Base-by-base conservation (phyloP, 35 echinoderm and acorn worm genomes). In the Amphiura filiformis region DNA sequence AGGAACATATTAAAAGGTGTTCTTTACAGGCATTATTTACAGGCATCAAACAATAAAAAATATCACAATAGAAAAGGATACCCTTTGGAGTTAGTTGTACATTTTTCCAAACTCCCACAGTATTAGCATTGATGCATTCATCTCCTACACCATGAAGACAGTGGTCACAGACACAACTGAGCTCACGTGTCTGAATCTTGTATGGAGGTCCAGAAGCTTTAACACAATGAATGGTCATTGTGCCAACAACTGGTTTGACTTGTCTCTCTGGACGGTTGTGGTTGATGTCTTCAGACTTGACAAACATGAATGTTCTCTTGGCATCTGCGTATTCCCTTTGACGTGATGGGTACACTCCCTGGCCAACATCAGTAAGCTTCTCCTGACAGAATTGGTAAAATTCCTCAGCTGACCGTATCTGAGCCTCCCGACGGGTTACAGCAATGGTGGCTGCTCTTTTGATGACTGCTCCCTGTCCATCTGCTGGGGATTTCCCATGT, bases 401-500 rank as follows among this genome's bases (percentile, higher is more conserved):
- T 57, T 84, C 82, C 56, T 84, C 14, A 15, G 82, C 82, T 3
- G 2, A 14, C 31, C 37, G 70, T 30, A 84, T 36, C 31, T 56
- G 39, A 31, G 38, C 38, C 39, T 84, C 33, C 26, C 9, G 7
- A 11, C 82, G 9, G 18, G 31, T 81, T 35, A 76, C 75, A 11
- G 75, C n/a, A 11, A 35, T n/a, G 34, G 79, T 5, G 13, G 37
- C 35, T 7, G 31, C 79, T 12, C 13, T 14, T 23, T 34, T 37
- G 13, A 37, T 81, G 36, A 81, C 26, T 38, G 13, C 79, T 35
- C 31, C 79, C 13, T 35, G 79, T 1, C 79, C 79, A 39, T 81
- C 79, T 37, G 79, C 79, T 34, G 79, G 35, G 35, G 79, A 81
- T 26, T 81, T 81, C 9, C 79, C 79, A 81, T 81, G 79, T 14